Evolutionary conservation across 1,140 invertebrate species (phyloP).

Genomic region (Aradophagus sp.): DNA sequence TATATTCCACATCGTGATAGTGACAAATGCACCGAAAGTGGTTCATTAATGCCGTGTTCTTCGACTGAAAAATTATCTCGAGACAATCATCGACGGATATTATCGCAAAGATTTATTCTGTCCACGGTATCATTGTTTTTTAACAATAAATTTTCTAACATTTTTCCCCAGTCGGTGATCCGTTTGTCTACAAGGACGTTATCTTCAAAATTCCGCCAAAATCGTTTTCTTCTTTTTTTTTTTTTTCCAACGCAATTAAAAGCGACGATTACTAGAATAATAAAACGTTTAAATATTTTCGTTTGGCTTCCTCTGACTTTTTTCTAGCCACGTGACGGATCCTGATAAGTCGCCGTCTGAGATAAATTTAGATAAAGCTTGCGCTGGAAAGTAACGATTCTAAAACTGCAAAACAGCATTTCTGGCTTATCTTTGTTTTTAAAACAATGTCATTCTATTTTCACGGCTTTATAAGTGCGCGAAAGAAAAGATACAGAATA

Average conservation of each 20-base stretch:
- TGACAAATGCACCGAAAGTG: slow-evolving; percentile 27
- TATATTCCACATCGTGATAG: slow-evolving; percentile 11
- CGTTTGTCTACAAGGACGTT: background rate
- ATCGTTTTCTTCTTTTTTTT: no score
- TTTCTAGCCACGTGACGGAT: slow-evolving; percentile 57
- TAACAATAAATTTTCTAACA: no score
- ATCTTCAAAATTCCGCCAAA: no score
- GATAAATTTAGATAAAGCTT: slow-evolving; percentile 70
- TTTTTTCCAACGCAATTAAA: no score
- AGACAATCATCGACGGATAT: slow-evolving; percentile 9
- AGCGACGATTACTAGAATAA: no score
- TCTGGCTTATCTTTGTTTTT: slow-evolving; percentile 47
- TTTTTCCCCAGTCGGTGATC: no score
- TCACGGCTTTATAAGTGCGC: slow-evolving; percentile 21
- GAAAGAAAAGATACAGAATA: slow-evolving; percentile 7
- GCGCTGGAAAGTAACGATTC: slow-evolving; percentile 61
- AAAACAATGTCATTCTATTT: slow-evolving; percentile 44
- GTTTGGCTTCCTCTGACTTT: slow-evolving; percentile 31
- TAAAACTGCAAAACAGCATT: slow-evolving; percentile 54
- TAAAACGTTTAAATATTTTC: slow-evolving; percentile 41
- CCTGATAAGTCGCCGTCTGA: slow-evolving; percentile 61
- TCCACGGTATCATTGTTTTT: background rate
- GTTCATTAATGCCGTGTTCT: slow-evolving; percentile 10
- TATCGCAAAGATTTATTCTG: slow-evolving; percentile 16
- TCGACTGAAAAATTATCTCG: slow-evolving; percentile 20